Evolutionary conservation across 2,113 vertebrate genomes (phyloP).

Genomic region (Platysternon megacephalum): DNA sequence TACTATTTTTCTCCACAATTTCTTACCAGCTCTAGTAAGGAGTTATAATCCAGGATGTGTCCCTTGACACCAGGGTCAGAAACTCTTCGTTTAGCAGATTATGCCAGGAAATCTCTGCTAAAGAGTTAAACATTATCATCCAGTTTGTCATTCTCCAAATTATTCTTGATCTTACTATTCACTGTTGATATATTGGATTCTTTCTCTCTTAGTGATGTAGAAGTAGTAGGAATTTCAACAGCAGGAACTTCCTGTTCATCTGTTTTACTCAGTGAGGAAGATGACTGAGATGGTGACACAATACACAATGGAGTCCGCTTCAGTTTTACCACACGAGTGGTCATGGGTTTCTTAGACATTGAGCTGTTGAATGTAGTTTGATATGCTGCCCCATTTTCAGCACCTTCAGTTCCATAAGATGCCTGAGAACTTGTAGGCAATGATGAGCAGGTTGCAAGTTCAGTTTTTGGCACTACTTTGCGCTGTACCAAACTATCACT

Average conservation of each 20-base stretch:
- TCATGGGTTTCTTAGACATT: neutral
- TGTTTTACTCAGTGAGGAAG: neutral
- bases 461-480: neutral
- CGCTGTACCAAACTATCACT: neutral
- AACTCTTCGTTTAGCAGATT: neutral
- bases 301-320: constrained; percentile 65
- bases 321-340: constrained; percentile 67
- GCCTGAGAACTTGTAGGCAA: neutral
- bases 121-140: neutral
- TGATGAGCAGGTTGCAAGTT: accelerated
- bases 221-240: neutral
- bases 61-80: neutral
- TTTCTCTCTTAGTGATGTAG: neutral
- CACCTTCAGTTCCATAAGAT: neutral
- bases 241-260: neutral
- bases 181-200: neutral
- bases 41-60: neutral
- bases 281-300: neutral
- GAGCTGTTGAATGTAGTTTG: neutral
- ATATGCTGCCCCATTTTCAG: neutral
- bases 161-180: neutral
- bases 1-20: neutral
- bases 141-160: neutral
- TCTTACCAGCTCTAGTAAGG: neutral
- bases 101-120: neutral